Percentiles rank a stretch among this genome's conserved stretches.
These are phyloP conservation scores for Phymastichus coffea DNA, from an alignment of 1,140 invertebrate genomes.

Conservation along the genomic window DNA sequence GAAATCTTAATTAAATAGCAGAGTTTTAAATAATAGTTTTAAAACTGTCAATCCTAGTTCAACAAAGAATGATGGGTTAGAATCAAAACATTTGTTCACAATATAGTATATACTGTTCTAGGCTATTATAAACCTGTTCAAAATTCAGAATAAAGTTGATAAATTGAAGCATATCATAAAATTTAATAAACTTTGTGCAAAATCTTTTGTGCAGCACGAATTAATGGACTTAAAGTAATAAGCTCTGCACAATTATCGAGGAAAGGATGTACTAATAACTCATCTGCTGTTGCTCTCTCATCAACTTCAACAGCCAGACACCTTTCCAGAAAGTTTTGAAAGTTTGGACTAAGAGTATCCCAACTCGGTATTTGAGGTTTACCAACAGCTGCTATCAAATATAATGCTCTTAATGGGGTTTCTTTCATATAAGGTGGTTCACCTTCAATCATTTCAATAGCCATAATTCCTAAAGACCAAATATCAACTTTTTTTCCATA, in stretches of 20 bases:
- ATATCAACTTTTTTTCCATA: slow-evolving; percentile 93
- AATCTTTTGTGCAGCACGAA: slow-evolving; percentile 82
- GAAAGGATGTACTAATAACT: slow-evolving; percentile 88
- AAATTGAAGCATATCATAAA: neutral
- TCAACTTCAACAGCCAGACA: slow-evolving; percentile 94
- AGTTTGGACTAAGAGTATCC: slow-evolving; percentile 72
- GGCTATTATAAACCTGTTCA: no score
- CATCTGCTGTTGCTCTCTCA: slow-evolving; percentile 77
- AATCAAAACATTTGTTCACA: slow-evolving; percentile 5
- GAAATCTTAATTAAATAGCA: slow-evolving; percentile 29
- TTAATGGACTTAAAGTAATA: slow-evolving; percentile 82
- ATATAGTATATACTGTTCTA: slow-evolving; percentile 3
- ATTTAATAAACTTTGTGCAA: slow-evolving; percentile 67
- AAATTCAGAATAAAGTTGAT: no score
- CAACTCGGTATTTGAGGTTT: slow-evolving; percentile 87
- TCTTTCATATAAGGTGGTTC: slow-evolving; percentile 76
- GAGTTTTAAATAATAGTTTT: slow-evolving; percentile 9
- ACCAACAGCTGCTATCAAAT: slow-evolving; percentile 94
- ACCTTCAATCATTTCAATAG: slow-evolving; percentile 98
- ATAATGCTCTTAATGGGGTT: slow-evolving; percentile 89
- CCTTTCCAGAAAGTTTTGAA: slow-evolving; percentile 84
- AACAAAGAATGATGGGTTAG: slow-evolving; percentile 18
- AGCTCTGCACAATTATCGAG: slow-evolving; percentile 82
- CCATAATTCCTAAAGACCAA: slow-evolving; percentile 97
- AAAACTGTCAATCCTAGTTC: neutral